phyloP scores from a whole-genome alignment of 2,888 invertebrate genomes.

The Meiosimyza platycephala region DNA sequence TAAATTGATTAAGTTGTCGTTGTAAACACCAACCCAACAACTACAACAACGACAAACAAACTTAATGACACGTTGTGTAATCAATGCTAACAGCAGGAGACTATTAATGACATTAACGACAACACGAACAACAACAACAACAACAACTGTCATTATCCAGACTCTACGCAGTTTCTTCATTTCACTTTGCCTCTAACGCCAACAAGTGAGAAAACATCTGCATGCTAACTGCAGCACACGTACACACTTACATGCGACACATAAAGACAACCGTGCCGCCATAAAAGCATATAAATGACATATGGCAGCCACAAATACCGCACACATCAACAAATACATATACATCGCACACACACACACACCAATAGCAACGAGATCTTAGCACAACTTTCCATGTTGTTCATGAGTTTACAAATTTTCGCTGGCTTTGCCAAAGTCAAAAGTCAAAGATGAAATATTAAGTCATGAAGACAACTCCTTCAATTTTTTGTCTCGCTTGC shows the following conservation, averaged over 20 bases:
- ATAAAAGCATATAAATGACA: constrained; percentile 19
- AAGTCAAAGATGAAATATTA: constrained; percentile 11
- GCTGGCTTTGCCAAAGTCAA: constrained; percentile 2
- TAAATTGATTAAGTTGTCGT: constrained; percentile 33
- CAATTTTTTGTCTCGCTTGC: not conserved
- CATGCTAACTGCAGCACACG: constrained; percentile 19
- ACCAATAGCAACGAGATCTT: not conserved
- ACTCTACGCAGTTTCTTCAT: not conserved
- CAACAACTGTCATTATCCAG: not conserved
- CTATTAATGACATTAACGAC: constrained; percentile 28
- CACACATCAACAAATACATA: not conserved
- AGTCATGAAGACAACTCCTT: too few relatives aligned
- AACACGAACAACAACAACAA: constrained; percentile 23
- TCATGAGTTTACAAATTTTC: constrained; percentile 6
- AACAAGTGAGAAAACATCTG: constrained; percentile 10
- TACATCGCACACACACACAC: constrained; percentile 3
- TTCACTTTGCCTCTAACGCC: not conserved
- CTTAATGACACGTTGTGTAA: constrained; percentile 33
- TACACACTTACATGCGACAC: not conserved
- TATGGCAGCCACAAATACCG: constrained; percentile 14
- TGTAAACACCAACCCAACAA: constrained; percentile 20
- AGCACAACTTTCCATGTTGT: not conserved
- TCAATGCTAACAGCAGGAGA: constrained; percentile 34
- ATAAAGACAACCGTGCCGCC: not conserved
- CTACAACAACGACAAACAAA: constrained; percentile 20